Evolutionary conservation across 2,888 invertebrate genomes (phyloP), one percentile per base, ranked within the genome.

Genomic region (Clostera curtula): DNA sequence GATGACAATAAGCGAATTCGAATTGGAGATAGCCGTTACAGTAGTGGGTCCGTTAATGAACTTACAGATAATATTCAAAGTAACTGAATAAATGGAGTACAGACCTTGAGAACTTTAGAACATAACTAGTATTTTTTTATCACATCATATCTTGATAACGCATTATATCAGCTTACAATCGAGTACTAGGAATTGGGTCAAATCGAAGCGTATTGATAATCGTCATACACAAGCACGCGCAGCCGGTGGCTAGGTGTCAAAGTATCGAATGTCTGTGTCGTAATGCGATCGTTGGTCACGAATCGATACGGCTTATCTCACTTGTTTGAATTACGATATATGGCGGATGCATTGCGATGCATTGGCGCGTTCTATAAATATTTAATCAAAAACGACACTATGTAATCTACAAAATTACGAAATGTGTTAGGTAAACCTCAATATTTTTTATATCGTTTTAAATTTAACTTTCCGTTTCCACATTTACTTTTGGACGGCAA

Each of bases 271-370:
- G 57, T 47, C 56, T 46, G 43, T 71, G 56, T 74, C 61, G 77
- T 69, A 75, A 77, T 65, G 56, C 56, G 70, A 76, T 74, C 69
- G 52, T 39, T 52, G 53, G 64, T 59, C 71, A 69, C 60, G 56
- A 72, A 70, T 72, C 69, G 69, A 50, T 46, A 43, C 38, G 34
- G 34, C 52, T 52, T 41, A 34, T 47, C 44, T 49, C 45, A 49
- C 52, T 35, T 60, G 62, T 62, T 65, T 58, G 66, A 71, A 76
- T 63, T 71, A 73, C 70, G 67, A 58, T 62, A 50, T 64, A 66
- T 61, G 67, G 63, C 54, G 69, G 58, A 53, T 69, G 70, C 71
- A 71, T 62, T 56, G 56, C 51, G 53, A 51, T 65, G 67, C 63
- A 58, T 61, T 57, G 62, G 70, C 62, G 49, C 58, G 53, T 54